A percentile compares a stretch with the other conserved stretches of the same genome.
Evolutionary conservation across 2,888 invertebrate genomes (phyloP).

Genomic region (Eristalis pertinax): DNA sequence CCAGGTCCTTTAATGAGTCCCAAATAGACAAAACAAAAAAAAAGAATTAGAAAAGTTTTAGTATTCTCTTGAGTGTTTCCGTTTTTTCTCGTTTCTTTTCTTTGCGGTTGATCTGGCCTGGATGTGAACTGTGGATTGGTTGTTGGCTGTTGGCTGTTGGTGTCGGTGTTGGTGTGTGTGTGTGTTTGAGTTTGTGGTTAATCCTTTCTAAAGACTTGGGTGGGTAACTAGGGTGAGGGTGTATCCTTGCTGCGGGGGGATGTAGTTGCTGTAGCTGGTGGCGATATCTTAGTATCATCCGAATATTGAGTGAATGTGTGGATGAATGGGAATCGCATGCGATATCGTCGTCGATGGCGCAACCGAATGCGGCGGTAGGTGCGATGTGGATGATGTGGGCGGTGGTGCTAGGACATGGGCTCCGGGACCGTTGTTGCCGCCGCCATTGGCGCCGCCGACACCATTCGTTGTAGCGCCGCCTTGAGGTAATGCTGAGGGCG

Average conservation of each 20-base stretch:
- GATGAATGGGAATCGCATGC: slow-evolving; percentile 80
- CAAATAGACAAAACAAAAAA: slow-evolving; percentile 1
- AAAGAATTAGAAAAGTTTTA: slow-evolving; percentile 11
- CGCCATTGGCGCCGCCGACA: slow-evolving; percentile 76
- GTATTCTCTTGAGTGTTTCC: slow-evolving; percentile 21
- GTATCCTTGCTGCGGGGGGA: slow-evolving; percentile 30
- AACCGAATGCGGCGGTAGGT: slow-evolving; percentile 63
- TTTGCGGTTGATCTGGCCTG: neutral
- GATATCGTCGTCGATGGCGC: slow-evolving; percentile 76
- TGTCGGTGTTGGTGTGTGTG: too few relatives aligned
- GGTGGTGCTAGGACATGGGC: slow-evolving; percentile 73
- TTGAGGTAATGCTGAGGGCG: slow-evolving; percentile 76
- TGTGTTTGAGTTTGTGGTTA: neutral
- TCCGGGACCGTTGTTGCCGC: slow-evolving; percentile 48
- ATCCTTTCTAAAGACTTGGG: slow-evolving; percentile 58
- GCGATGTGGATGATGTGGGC: slow-evolving; percentile 61
- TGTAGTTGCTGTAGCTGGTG: neutral
- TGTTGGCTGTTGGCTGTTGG: too few relatives aligned
- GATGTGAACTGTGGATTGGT: too few relatives aligned
- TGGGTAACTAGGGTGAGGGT: slow-evolving; percentile 63
- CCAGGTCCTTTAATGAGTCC: slow-evolving; percentile 26
- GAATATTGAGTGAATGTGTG: slow-evolving; percentile 82
- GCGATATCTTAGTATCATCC: slow-evolving; percentile 81
- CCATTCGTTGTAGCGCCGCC: slow-evolving; percentile 74
- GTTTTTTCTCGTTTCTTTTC: neutral